Evolutionary conservation across 2,113 vertebrate genomes (phyloP), one percentile per base, ranked within the genome.

Genomic region (Pachypanchax playfairii): DNA sequence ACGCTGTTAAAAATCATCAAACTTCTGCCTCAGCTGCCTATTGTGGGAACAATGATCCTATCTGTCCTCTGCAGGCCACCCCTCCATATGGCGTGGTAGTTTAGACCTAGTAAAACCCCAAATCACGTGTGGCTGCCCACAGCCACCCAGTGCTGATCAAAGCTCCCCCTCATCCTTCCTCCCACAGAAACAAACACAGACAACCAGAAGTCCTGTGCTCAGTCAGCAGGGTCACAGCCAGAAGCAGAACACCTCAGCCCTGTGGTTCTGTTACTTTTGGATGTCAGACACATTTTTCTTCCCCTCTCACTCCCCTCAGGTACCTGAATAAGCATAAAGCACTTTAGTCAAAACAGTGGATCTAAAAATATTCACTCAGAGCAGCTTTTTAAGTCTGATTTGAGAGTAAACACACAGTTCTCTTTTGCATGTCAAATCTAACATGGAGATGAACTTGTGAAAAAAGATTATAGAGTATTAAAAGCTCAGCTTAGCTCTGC

Each of bases 181-280:
- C 55, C 62, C 65, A 47, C 70, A 73, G 44, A 73, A 55, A 85
- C 62, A 66, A 52, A 69, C 67, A 66, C 51, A 35, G 43, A 69
- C 65, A 46, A 56, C 39, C 64, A 71, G 46, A 44, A 48, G 48
- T 18, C 57, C 41, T 42, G 48, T 13, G 46, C 62, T 73, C 57
- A 61, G 83, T 86, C 85, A 86, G 83, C 73, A 80, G 25, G 31
- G 60, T 39, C 51, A 33, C 65, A 61, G 58, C 70, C 80, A 70
- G 55, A 68, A 71, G 63, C 71, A 51, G 57, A 78, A 63, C 61
- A 80, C 78, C 75, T 73, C 54, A 71, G 74, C 61, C 64, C 79
- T 75, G 54, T 65, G 41, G 57, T 35, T 54, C 20, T 85, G 85
- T 87, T 89, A 56, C 70, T 86, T 46, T 86, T 87, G 86, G 88